phyloP scores from a whole-genome alignment of 2,797 vertebrate species.

The Nannoperca obscura region DNA sequence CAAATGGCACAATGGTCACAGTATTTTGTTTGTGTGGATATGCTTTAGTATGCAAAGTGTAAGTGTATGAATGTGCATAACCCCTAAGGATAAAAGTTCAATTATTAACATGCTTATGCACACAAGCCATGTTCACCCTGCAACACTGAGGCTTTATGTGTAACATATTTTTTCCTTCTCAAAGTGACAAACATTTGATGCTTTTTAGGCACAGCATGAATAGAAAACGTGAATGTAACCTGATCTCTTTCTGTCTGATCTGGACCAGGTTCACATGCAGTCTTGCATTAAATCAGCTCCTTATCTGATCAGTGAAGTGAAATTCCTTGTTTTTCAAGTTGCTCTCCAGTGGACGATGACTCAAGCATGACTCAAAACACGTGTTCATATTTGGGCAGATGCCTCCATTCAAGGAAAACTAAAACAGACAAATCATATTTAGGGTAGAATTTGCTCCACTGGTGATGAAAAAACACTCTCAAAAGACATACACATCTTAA shows the following conservation, averaged over 20 bases:
- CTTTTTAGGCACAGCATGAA: slow-evolving; percentile 4
- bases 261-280: not conserved
- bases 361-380: slow-evolving; percentile 15
- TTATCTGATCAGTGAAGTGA: slow-evolving; percentile 26
- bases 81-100: slow-evolving; percentile 39
- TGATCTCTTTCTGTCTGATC: not conserved
- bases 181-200: not conserved
- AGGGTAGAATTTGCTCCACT: not conserved
- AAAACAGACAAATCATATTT: slow-evolving; percentile 14
- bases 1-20: slow-evolving; percentile 28
- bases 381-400: not conserved
- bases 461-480: not conserved
- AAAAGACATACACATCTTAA: not conserved
- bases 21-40: slow-evolving; percentile 15
- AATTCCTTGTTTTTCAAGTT: slow-evolving; percentile 24
- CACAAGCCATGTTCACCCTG: not conserved
- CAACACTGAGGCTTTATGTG: not conserved
- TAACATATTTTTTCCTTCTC: not conserved
- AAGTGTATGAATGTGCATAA: slow-evolving; percentile 14
- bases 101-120: slow-evolving; percentile 32
- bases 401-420: slow-evolving; percentile 18
- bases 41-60: slow-evolving; percentile 8
- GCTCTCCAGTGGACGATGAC: not conserved
- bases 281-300: not conserved
- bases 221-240: not conserved